phyloP scores from a whole-genome alignment of 2,797 vertebrate genomes.

The Intellagama lesueurii region DNA sequence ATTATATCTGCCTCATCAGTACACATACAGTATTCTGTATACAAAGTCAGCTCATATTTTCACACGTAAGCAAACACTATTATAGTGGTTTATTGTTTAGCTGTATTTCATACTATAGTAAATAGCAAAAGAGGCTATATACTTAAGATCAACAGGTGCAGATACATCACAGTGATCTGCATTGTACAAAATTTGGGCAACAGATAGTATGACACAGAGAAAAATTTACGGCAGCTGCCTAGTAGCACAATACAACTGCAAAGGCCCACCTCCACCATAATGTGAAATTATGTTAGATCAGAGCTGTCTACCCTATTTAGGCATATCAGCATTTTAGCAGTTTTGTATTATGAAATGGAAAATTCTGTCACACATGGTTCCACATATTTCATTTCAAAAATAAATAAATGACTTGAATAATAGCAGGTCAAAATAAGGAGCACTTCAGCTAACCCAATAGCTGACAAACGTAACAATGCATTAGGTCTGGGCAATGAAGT shows the following conservation, averaged over 20 bases:
- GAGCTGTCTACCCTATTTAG: not conserved
- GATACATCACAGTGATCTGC: not conserved
- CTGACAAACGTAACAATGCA: not conserved
- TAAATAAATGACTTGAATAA: not conserved
- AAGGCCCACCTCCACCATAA: not conserved
- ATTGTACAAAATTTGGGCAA: not conserved
- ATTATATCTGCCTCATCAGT: not conserved
- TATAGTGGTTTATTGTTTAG: not conserved
- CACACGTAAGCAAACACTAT: not conserved
- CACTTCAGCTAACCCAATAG: not conserved
- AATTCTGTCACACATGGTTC: not conserved
- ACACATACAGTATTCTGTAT: not conserved
- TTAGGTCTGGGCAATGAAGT: not conserved
- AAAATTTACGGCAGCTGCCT: not conserved
- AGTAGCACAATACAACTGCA: not conserved
- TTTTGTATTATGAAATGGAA: not conserved
- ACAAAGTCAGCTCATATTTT: slow-evolving; percentile 7
- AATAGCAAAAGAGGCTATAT: not conserved
- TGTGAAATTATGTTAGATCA: not conserved
- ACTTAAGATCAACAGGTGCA: not conserved
- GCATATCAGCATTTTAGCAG: not conserved
- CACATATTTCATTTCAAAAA: not conserved
- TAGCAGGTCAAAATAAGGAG: not conserved
- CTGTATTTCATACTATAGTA: not conserved
- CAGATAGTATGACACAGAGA: not conserved